phyloP scores from a whole-genome alignment of 2,113 vertebrate species.

The Hylia prasina region DNA sequence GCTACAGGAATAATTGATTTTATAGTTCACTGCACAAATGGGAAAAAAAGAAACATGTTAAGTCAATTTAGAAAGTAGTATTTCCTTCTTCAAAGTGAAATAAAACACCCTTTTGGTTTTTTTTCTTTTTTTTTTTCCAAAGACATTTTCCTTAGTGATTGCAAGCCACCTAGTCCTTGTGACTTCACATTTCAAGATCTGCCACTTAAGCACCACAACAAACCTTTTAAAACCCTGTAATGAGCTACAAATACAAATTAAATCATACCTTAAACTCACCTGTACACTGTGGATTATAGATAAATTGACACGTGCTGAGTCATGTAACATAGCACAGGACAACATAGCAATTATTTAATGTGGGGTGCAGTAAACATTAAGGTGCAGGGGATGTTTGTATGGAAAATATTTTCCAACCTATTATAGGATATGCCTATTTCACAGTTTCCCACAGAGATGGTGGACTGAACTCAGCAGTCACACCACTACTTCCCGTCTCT shows the following conservation, averaged over 20 bases:
- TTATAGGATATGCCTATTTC: neutral
- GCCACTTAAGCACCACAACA: neutral
- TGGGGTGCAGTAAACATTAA: neutral
- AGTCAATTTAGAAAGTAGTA: neutral
- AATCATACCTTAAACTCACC: neutral
- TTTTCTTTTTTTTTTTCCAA: rapidly evolving
- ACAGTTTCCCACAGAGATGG: neutral
- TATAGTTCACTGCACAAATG: neutral
- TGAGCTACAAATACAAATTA: neutral
- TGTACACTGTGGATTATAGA: neutral
- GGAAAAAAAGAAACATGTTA: neutral
- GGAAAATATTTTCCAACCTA: neutral
- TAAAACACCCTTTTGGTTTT: rapidly evolving
- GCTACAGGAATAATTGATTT: conserved; percentile 22
- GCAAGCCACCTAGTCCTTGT: neutral
- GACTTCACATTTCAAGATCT: neutral
- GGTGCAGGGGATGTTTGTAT: neutral
- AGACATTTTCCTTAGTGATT: neutral
- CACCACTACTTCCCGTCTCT: neutral
- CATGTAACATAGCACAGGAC: neutral
- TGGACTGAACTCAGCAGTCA: neutral
- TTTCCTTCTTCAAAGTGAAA: neutral
- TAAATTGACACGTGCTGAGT: neutral
- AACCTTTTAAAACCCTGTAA: neutral
- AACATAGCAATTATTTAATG: neutral